phyloP scores from a whole-genome alignment of 2,888 invertebrate species.

The Erannis defoliaria region DNA sequence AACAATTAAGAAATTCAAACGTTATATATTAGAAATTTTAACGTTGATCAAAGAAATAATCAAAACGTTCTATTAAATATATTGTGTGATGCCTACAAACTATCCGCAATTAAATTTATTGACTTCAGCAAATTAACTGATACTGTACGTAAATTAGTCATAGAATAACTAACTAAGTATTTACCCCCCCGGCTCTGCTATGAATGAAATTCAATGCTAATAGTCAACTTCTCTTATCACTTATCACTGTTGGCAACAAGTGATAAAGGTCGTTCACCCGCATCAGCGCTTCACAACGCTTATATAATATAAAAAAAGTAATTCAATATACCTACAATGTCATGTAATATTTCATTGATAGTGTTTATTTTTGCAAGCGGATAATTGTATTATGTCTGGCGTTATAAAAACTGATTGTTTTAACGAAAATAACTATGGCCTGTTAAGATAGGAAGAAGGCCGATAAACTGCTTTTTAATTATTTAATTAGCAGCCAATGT shows the following conservation, averaged over 20 bases:
- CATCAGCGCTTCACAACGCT: slow-evolving; percentile 45
- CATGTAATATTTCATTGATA: slow-evolving; percentile 43
- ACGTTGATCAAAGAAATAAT: too few species aligned
- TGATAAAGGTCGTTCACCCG: slow-evolving; percentile 60
- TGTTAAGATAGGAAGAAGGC: slow-evolving; percentile 45
- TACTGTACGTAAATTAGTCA: slow-evolving; percentile 9
- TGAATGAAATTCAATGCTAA: slow-evolving; percentile 48
- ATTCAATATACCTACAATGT: slow-evolving; percentile 53
- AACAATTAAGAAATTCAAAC: too few species aligned
- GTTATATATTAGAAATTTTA: too few species aligned
- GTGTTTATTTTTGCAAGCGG: slow-evolving; percentile 48
- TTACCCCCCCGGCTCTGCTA: slow-evolving; percentile 20
- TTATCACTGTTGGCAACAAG: slow-evolving; percentile 52
- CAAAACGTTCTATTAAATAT: not conserved
- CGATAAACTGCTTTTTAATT: slow-evolving; percentile 17
- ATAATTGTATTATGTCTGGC: slow-evolving; percentile 52
- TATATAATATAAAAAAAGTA: slow-evolving; percentile 52
- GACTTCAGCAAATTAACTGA: not conserved
- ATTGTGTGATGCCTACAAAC: not conserved
- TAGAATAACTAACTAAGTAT: slow-evolving; percentile 19
- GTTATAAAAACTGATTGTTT: slow-evolving; percentile 43
- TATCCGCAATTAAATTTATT: not conserved
- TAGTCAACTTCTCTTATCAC: slow-evolving; percentile 42
- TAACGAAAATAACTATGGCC: slow-evolving; percentile 51
- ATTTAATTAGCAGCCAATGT: slow-evolving; percentile 33